A percentile compares a stretch with the other conserved stretches of the same genome.
phyloP scores from a whole-genome alignment of 2,888 invertebrate species.

The Incurvaria masculella region DNA sequence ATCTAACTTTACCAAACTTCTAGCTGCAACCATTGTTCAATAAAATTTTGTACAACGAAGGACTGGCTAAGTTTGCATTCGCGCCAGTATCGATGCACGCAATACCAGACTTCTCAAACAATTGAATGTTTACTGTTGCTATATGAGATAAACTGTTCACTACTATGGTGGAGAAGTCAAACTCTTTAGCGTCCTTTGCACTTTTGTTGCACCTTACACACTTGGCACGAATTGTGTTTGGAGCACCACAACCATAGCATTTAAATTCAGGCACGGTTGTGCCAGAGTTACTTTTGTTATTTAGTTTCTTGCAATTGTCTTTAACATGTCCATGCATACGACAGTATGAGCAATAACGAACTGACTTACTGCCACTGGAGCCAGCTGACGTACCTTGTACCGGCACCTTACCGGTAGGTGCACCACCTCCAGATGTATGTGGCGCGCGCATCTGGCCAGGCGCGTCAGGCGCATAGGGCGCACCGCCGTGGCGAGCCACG shows the following conservation, averaged over 20 bases:
- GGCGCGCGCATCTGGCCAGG: neutral
- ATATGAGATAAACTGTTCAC: neutral
- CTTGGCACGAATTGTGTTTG: neutral
- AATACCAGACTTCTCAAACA: neutral
- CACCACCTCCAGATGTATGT: neutral
- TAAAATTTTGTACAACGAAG: neutral
- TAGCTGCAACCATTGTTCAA: neutral
- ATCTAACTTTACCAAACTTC: neutral
- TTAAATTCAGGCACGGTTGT: too few relatives aligned
- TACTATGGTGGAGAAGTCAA: neutral
- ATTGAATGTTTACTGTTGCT: neutral
- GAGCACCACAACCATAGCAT: too few relatives aligned
- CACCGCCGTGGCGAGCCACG: neutral
- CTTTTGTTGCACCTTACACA: neutral
- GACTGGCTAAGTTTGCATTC: neutral
- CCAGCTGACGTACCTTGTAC: neutral
- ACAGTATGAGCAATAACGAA: conserved; percentile 6
- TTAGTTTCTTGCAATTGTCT: conserved; percentile 3
- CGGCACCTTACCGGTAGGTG: neutral
- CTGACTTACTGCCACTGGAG: neutral
- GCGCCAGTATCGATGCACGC: neutral
- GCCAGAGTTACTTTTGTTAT: neutral
- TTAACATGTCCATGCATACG: conserved; percentile 5
- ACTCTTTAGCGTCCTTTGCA: neutral
- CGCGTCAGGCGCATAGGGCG: neutral